Evolutionary conservation across 2,888 invertebrate species (phyloP).

Genomic region (Boloria euphrosyne): DNA sequence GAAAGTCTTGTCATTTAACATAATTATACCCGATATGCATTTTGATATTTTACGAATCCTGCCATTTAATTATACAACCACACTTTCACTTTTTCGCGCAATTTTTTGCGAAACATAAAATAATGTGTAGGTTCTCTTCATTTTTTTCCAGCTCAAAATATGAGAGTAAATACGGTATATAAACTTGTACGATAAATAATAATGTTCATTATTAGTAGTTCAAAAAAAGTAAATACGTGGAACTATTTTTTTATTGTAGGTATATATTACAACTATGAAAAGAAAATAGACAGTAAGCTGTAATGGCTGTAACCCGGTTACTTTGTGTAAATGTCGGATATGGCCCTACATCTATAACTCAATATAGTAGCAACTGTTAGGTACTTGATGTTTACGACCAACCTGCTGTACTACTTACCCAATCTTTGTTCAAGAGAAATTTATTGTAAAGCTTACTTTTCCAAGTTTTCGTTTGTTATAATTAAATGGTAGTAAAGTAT

Average conservation of each 20-base stretch:
- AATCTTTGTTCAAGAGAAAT: constrained; percentile 25
- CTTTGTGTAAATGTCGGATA: constrained; percentile 29
- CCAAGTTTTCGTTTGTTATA: not conserved
- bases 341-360: constrained; percentile 29
- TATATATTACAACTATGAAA: constrained; percentile 11
- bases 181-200: not conserved
- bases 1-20: too few species aligned
- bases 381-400: constrained; percentile 26
- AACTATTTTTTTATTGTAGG: not conserved
- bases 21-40: not conserved
- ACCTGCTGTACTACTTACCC: constrained; percentile 24
- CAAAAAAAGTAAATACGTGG: not conserved
- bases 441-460: constrained; percentile 1
- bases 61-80: constrained; percentile 9
- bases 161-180: not conserved
- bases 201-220: not conserved
- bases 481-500: not conserved
- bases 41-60: constrained; percentile 21
- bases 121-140: constrained; percentile 6
- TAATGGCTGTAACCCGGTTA: constrained; percentile 28
- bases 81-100: constrained; percentile 31
- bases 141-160: constrained; percentile 16
- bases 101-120: constrained; percentile 29
- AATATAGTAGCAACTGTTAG: constrained; percentile 23
- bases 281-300: constrained; percentile 19